A percentile compares a stretch with the other conserved stretches of the same genome.
These are phyloP conservation scores for Melanotaenia maccullochi DNA, from an alignment of 2,797 vertebrate genomes.

Conservation along the genomic window DNA sequence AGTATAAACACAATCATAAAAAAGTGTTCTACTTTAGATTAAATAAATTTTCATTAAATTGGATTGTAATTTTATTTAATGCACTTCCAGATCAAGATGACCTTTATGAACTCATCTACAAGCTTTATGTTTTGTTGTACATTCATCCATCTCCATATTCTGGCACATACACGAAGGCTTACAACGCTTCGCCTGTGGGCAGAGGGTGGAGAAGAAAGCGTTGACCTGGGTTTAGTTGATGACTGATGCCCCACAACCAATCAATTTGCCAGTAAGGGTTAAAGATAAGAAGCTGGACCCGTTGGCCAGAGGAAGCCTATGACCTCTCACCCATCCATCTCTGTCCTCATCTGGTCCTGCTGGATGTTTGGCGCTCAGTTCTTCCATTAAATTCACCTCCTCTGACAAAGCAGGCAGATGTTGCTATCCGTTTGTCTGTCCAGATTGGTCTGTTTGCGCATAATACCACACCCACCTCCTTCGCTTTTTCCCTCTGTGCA, in stretches of 20 bases:
- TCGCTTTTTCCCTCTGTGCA: constrained; percentile 46
- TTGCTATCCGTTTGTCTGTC: constrained; percentile 81
- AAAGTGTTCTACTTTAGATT: too few relatives aligned
- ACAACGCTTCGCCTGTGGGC: constrained; percentile 48
- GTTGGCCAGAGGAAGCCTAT: constrained; percentile 83
- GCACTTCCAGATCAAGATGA: neutral
- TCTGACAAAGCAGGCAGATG: constrained; percentile 89
- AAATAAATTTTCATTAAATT: too few relatives aligned
- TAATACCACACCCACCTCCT: constrained; percentile 69
- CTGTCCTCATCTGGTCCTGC: constrained; percentile 84
- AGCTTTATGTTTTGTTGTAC: neutral
- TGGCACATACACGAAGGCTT: constrained; percentile 58
- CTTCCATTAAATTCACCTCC: constrained; percentile 81
- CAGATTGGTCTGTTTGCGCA: constrained; percentile 64
- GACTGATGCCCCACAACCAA: constrained; percentile 93
- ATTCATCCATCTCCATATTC: constrained; percentile 60
- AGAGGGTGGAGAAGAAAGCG: constrained; percentile 52
- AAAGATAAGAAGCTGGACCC: constrained; percentile 87
- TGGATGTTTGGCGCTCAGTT: constrained; percentile 79
- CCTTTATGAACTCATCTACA: constrained; percentile 13
- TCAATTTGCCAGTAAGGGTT: constrained; percentile 88
- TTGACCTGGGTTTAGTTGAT: constrained; percentile 67
- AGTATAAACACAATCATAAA: too few relatives aligned
- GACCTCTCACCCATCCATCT: constrained; percentile 92
- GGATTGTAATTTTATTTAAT: too few relatives aligned